These are phyloP conservation scores for Patiria pectinifera DNA, from an alignment of 53 echinoderm and acorn worm genomes.

Conservation along the genomic window DNA sequence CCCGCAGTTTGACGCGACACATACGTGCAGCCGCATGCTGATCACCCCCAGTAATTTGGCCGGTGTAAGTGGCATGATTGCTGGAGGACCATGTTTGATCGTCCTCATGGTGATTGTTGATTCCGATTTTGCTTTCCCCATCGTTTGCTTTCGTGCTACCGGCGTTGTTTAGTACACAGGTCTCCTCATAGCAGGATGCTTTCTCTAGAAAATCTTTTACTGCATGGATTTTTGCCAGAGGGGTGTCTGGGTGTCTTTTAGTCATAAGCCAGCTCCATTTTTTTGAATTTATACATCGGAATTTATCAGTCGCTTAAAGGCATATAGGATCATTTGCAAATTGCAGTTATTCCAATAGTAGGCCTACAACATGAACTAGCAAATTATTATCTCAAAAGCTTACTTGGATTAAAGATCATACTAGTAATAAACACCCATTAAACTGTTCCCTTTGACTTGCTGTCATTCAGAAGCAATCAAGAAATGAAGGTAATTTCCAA, in stretches of 20 bases:
- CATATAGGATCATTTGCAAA: too few species aligned
- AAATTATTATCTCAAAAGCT: too few species aligned
- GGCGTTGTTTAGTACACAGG: neutral
- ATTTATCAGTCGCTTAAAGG: neutral
- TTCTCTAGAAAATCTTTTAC: too few species aligned
- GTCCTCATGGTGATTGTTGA: neutral
- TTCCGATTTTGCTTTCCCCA: neutral
- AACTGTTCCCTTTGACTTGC: too few species aligned
- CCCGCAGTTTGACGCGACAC: neutral
- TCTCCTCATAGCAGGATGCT: neutral
- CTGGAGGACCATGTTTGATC: constrained; percentile 8
- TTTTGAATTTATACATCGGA: neutral
- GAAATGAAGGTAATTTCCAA: too few species aligned
- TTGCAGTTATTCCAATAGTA: too few species aligned
- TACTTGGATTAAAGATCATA: too few species aligned
- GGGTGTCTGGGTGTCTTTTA: neutral
- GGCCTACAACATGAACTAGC: too few species aligned
- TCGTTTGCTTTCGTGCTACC: neutral
- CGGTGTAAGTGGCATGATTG: constrained; percentile 4
- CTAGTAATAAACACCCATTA: too few species aligned
- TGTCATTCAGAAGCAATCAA: too few species aligned
- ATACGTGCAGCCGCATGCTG: constrained; percentile 19
- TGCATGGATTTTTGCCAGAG: neutral
- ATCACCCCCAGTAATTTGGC: neutral
- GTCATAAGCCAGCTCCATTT: neutral